phyloP scores from a whole-genome alignment of 2,888 invertebrate species.

The Linyphia triangularis region DNA sequence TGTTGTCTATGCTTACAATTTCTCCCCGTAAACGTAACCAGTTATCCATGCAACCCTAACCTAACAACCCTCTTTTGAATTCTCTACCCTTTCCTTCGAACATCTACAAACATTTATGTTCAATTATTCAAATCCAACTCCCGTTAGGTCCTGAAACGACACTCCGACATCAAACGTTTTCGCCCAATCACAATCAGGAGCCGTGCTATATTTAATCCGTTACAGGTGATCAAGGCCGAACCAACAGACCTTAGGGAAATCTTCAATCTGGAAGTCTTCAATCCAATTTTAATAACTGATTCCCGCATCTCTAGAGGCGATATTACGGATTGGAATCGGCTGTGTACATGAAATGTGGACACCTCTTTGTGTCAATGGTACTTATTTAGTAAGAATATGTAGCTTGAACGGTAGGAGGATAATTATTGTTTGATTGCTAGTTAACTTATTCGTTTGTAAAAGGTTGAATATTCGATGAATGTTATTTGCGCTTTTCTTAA shows the following conservation, averaged over 20 bases:
- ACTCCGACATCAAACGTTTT: neutral
- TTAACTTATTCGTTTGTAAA: too few relatives aligned
- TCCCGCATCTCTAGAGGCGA: too few relatives aligned
- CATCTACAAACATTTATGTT: neutral
- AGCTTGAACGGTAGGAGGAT: too few relatives aligned
- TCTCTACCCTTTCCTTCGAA: neutral
- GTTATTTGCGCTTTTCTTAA: too few relatives aligned
- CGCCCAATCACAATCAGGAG: neutral
- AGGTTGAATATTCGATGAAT: too few relatives aligned
- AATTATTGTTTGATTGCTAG: too few relatives aligned
- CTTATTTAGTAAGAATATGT: too few relatives aligned
- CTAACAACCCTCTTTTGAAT: neutral
- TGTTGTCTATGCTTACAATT: neutral
- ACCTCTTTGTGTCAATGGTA: too few relatives aligned
- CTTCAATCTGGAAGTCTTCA: neutral
- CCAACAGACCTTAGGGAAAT: neutral
- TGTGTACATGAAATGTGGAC: neutral
- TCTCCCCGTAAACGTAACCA: neutral
- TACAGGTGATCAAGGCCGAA: neutral
- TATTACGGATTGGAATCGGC: conserved; percentile 4
- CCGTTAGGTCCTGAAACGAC: neutral
- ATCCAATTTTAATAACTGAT: conserved; percentile 33
- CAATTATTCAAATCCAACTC: neutral
- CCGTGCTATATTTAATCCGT: conserved; percentile 28
- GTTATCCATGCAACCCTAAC: neutral